phyloP scores from a whole-genome alignment of 2,888 invertebrate genomes.

The Papilio elwesi region DNA sequence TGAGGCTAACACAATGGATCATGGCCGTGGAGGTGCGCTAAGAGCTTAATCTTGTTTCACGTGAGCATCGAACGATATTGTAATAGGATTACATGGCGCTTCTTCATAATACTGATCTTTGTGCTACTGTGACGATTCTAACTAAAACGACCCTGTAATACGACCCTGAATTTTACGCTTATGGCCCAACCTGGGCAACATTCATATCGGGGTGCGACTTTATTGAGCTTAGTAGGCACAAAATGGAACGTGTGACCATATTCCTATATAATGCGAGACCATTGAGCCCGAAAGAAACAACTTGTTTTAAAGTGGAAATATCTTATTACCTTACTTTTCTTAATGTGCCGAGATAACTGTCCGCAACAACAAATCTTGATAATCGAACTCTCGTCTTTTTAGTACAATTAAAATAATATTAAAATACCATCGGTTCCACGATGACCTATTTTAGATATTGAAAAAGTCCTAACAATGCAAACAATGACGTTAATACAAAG shows the following conservation, averaged over 20 bases:
- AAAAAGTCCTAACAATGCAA: background rate
- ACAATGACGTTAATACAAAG: background rate
- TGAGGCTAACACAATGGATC: conserved; percentile 64
- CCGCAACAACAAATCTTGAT: too few relatives aligned
- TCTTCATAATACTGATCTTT: conserved; percentile 45
- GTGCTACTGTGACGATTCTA: conserved; percentile 39
- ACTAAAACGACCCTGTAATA: conserved; percentile 13
- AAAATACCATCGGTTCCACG: background rate
- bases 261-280: background rate
- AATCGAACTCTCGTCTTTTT: too few relatives aligned
- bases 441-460: too few relatives aligned
- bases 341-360: background rate
- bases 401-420: too few relatives aligned
- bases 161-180: background rate
- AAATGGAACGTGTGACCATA: background rate
- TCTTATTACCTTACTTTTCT: too few relatives aligned
- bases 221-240: background rate
- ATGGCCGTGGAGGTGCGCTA: conserved; percentile 56
- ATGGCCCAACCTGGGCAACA: background rate
- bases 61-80: conserved; percentile 54
- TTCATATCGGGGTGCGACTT: background rate
- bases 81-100: conserved; percentile 73
- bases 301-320: too few relatives aligned
- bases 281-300: background rate
- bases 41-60: conserved; percentile 72